phyloP scores from a whole-genome alignment of 2,113 vertebrate species.

The Phoenicopterus ruber region DNA sequence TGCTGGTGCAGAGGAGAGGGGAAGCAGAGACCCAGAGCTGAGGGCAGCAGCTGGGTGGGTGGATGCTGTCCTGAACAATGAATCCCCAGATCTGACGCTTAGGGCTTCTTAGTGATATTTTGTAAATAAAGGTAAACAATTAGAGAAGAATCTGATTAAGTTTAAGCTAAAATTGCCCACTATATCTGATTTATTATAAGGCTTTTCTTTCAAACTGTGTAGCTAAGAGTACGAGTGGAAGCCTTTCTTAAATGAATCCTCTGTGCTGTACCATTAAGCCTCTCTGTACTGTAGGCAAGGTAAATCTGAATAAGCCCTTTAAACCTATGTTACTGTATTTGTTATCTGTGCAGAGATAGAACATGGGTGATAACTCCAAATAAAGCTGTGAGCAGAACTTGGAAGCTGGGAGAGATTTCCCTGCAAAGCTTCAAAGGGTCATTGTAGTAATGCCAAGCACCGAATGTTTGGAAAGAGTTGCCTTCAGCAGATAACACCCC shows the following conservation, averaged over 20 bases:
- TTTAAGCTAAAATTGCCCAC: neutral
- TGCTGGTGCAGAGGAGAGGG: neutral
- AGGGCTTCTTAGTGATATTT: neutral
- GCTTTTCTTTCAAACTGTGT: neutral
- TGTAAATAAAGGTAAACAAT: neutral
- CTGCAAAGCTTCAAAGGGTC: slow-evolving; percentile 12
- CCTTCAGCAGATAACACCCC: neutral
- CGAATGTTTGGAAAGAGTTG: neutral
- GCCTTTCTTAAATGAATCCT: neutral
- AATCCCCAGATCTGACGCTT: neutral
- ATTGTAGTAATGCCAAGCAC: neutral
- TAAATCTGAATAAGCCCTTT: slow-evolving; percentile 2
- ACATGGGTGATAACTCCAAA: neutral
- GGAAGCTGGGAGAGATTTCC: neutral
- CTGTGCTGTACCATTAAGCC: neutral
- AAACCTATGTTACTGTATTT: neutral
- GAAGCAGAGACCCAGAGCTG: neutral
- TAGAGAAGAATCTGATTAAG: neutral
- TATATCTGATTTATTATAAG: neutral
- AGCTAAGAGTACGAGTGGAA: neutral
- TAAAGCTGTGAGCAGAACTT: neutral
- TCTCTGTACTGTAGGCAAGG: neutral
- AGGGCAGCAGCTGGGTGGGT: neutral
- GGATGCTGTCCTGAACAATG: neutral
- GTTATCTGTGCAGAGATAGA: neutral